A percentile compares a stretch with the other conserved stretches of the same genome.
phyloP scores from a whole-genome alignment of 2,888 invertebrate genomes.

The Drosophila cracens region DNA sequence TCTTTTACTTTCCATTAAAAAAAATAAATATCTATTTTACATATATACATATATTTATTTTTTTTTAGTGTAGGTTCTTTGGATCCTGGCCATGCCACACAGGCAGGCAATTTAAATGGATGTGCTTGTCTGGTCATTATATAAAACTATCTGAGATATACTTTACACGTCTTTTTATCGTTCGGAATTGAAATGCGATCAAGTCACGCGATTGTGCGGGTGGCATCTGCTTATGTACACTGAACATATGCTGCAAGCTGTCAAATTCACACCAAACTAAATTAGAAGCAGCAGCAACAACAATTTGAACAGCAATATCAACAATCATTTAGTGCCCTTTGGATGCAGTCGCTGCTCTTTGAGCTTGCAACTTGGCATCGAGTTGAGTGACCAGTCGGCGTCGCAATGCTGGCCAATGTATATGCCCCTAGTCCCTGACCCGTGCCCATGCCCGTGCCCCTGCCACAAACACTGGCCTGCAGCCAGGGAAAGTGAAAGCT shows the following conservation, averaged over 20 bases:
- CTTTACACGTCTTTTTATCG: slow-evolving; percentile 41
- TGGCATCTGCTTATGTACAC: slow-evolving; percentile 4
- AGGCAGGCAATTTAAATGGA: slow-evolving; percentile 47
- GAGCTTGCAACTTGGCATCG: slow-evolving; percentile 1
- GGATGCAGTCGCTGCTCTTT: slow-evolving; percentile 11
- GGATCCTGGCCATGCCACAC: slow-evolving; percentile 32
- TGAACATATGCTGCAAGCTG: slow-evolving; percentile 25
- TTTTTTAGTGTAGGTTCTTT: background rate
- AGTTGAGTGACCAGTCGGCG: slow-evolving; percentile 48
- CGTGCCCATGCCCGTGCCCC: background rate
- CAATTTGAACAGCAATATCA: slow-evolving; percentile 5
- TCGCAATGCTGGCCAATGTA: slow-evolving; percentile 16
- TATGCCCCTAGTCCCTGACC: background rate
- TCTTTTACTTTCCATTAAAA: too few species aligned
- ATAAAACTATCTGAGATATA: slow-evolving; percentile 38
- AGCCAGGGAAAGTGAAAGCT: slow-evolving; percentile 57
- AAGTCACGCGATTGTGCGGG: slow-evolving; percentile 55
- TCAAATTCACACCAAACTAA: slow-evolving; percentile 45
- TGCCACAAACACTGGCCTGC: slow-evolving; percentile 3
- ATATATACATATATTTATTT: background rate
- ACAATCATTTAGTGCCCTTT: slow-evolving; percentile 7
- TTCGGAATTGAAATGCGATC: slow-evolving; percentile 47
- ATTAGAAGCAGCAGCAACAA: background rate
- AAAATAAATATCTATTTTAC: too few species aligned
- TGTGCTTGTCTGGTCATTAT: slow-evolving; percentile 52